Evolutionary conservation across 2,888 invertebrate species (phyloP).

Genomic region (Mellilla xanthometata): DNA sequence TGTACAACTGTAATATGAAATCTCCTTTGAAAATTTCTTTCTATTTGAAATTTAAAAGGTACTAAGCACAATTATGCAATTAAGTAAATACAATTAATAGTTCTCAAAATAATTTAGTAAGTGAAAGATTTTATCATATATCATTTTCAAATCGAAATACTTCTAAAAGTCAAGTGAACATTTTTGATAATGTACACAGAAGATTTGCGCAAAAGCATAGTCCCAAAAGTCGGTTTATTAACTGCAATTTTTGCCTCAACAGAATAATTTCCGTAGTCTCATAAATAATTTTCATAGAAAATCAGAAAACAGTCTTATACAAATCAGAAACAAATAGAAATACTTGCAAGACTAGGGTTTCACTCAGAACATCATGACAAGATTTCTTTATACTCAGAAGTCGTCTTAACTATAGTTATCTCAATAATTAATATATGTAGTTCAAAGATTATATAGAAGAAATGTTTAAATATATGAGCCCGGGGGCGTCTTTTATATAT

Average conservation of each 20-base stretch:
- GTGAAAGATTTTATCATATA: too few relatives aligned
- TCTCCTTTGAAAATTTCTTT: too few relatives aligned
- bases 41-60: too few relatives aligned
- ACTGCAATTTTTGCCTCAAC: constrained; percentile 19
- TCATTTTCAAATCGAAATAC: too few relatives aligned
- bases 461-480: constrained; percentile 39
- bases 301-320: constrained; percentile 68
- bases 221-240: constrained; percentile 7
- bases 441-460: constrained; percentile 34
- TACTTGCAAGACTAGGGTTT: constrained; percentile 61
- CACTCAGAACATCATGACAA: constrained; percentile 52
- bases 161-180: background rate
- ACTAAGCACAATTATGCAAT: too few relatives aligned
- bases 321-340: constrained; percentile 51
- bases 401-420: constrained; percentile 48
- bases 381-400: constrained; percentile 36
- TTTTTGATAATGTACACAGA: too few relatives aligned
- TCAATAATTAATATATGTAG: constrained; percentile 38
- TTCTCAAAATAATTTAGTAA: too few relatives aligned
- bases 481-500: constrained; percentile 49
- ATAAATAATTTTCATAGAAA: constrained; percentile 43
- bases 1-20: too few relatives aligned
- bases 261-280: constrained; percentile 32
- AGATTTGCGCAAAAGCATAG: too few relatives aligned
- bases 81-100: too few relatives aligned